Conservation (phyloP, 1,140 invertebrate genomes). For the Drepana arcuata region DNA sequence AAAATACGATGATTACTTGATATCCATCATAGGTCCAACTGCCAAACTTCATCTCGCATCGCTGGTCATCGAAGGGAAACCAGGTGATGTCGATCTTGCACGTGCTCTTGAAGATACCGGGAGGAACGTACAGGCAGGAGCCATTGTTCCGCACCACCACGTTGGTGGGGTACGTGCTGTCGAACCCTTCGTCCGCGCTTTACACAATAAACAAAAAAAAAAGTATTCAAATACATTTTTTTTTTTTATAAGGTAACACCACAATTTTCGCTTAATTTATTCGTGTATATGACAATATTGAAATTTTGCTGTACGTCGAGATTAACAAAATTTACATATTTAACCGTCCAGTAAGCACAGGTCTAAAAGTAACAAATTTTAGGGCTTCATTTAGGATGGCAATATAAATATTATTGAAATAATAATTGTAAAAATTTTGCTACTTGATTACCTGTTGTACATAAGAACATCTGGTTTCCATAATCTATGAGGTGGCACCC, state of each 20-base stretch:
- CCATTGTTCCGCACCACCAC: slow-evolving; percentile 96
- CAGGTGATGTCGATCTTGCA: slow-evolving; percentile 99
- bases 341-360: no score
- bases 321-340: no score
- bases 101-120: slow-evolving; percentile 98
- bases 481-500: slow-evolving; percentile 95
- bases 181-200: slow-evolving; percentile 98
- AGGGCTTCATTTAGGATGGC: no score
- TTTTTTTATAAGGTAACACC: no score
- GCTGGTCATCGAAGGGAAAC: slow-evolving; percentile 99
- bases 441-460: slow-evolving; percentile 99
- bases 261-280: no score
- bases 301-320: no score
- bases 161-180: slow-evolving; percentile 97
- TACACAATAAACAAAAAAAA: slow-evolving; percentile 27
- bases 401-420: neutral
- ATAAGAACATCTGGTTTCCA: slow-evolving; percentile 99
- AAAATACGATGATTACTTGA: slow-evolving; percentile 83
- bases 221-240: no score
- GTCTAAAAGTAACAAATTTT: no score
- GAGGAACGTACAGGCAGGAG: slow-evolving; percentile 96
- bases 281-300: no score
- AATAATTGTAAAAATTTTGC: no score
- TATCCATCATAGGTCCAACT: slow-evolving; percentile 98
- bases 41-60: slow-evolving; percentile 98